Percentiles rank a stretch among this genome's conserved stretches.
These are phyloP conservation scores for Callosobruchus maculatus DNA, from an alignment of 2,888 invertebrate genomes.

Conservation along the genomic window DNA sequence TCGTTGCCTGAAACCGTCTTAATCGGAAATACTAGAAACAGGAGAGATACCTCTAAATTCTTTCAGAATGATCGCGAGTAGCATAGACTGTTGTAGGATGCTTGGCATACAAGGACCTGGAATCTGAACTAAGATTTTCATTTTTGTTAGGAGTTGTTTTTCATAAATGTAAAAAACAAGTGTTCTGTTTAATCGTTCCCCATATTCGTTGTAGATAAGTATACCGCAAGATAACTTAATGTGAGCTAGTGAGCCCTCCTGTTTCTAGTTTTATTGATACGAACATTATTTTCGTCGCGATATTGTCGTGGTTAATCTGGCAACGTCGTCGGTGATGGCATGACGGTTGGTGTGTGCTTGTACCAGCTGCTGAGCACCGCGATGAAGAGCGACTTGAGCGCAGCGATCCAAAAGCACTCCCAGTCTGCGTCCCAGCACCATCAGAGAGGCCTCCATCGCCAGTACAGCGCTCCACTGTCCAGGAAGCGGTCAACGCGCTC, in stretches of 20 bases:
- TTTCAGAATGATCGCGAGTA: too few species aligned
- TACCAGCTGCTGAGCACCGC: constrained; percentile 71
- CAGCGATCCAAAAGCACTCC: constrained; percentile 45
- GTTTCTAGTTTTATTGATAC: too few species aligned
- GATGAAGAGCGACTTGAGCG: constrained; percentile 71
- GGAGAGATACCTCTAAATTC: background rate
- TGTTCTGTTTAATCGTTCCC: too few species aligned
- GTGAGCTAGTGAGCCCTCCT: too few species aligned
- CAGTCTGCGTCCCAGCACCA: constrained; percentile 10
- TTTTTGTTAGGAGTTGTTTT: too few species aligned
- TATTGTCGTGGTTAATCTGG: background rate
- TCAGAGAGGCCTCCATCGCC: constrained; percentile 28
- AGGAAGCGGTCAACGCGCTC: constrained; percentile 49
- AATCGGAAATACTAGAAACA: background rate
- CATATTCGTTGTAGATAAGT: too few species aligned
- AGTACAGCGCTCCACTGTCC: constrained; percentile 48
- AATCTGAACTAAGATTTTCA: too few species aligned
- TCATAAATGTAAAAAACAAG: too few species aligned
- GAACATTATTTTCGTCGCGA: too few species aligned
- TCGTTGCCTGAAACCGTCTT: background rate
- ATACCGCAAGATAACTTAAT: too few species aligned
- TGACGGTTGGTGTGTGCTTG: background rate
- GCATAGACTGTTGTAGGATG: too few species aligned
- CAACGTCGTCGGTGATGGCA: background rate
- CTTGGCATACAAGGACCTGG: too few species aligned